Evolutionary conservation across 2,113 vertebrate genomes (phyloP).

Genomic region (Egretta garzetta): DNA sequence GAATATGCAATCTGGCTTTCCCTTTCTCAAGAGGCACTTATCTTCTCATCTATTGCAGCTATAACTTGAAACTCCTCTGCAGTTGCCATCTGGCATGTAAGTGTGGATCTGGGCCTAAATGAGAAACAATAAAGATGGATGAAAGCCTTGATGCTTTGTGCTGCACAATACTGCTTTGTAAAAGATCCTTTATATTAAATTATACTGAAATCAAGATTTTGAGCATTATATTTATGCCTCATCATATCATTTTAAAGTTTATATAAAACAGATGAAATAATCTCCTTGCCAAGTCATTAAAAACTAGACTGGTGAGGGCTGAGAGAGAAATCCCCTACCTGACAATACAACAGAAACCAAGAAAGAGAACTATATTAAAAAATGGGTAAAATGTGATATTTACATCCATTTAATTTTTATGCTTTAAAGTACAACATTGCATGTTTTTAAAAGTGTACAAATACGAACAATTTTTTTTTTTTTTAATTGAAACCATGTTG

Average conservation of each 20-base stretch:
- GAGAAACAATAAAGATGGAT: constrained; percentile 56
- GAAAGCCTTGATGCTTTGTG: not conserved
- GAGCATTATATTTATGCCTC: not conserved
- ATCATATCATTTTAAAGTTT: constrained; percentile 2
- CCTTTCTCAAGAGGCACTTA: constrained; percentile 46
- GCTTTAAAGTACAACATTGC: not conserved
- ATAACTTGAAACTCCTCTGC: constrained; percentile 55
- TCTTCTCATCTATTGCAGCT: constrained; percentile 13
- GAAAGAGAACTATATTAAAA: not conserved
- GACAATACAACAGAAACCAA: not conserved
- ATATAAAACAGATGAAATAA: constrained; percentile 46
- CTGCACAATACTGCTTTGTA: not conserved
- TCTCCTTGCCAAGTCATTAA: not conserved
- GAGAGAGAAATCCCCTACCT: not conserved
- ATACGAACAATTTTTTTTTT: not conserved
- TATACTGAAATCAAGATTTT: constrained; percentile 15
- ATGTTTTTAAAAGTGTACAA: not conserved
- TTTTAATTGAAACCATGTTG: not conserved
- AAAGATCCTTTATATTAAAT: constrained; percentile 42
- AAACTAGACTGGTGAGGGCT: not conserved
- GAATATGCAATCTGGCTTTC: constrained; percentile 31
- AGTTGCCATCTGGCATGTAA: constrained; percentile 55
- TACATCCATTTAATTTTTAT: not conserved
- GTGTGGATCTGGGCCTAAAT: constrained; percentile 44
- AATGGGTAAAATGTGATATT: not conserved